Evolutionary conservation across 2,888 invertebrate species (phyloP), one percentile per base, ranked within the genome.

Genomic region (Junonia oenone): DNA sequence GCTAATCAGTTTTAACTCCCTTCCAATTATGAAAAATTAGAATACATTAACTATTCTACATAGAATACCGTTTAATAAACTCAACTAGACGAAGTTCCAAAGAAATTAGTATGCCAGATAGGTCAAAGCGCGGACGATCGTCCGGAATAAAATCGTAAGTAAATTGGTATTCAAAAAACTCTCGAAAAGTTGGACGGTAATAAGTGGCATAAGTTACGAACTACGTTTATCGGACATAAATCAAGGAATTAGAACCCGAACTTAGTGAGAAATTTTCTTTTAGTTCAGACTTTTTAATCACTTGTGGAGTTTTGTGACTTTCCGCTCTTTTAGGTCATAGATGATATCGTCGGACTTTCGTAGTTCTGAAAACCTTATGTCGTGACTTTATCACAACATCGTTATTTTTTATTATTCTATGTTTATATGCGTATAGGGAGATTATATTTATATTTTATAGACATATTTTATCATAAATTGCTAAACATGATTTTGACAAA

Each of bases 61-160:
- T 27, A n/a, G 6, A 17, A 50, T 11, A 19, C 13, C 3, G 4
- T 2, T 29, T 43, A 22, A 40, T 33, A 22, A 33, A 40, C n/a
- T n/a, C n/a, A n/a, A 29, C 13, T 19, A 31, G 33, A 45, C 22
- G 13, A 52, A 45, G 45, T 9, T 45, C 14, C 13, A 2, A 45
- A n/a, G 17, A 26, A 52, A 52, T 53, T 53, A 53, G 38, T 53
- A 53, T 53, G 46, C 53, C 46, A n/a, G n/a, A n/a, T n/a, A 33
- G 22, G 26, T 27, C 14, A 26, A 19, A 13, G n/a, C 17, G 13
- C 17, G 29, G 19, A 17, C 17, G 14, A 19, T 38, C 37, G 47
- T 47, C 22, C 47, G 40, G 53, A 53, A 47, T 53, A 53, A 53
- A 31, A 38, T 19, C 37, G 9, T 9, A 8, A 9, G 13, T 9